These are phyloP conservation scores for Stichopus horrens DNA, from an alignment of 53 echinoderm and acorn worm species.

Conservation along the genomic window DNA sequence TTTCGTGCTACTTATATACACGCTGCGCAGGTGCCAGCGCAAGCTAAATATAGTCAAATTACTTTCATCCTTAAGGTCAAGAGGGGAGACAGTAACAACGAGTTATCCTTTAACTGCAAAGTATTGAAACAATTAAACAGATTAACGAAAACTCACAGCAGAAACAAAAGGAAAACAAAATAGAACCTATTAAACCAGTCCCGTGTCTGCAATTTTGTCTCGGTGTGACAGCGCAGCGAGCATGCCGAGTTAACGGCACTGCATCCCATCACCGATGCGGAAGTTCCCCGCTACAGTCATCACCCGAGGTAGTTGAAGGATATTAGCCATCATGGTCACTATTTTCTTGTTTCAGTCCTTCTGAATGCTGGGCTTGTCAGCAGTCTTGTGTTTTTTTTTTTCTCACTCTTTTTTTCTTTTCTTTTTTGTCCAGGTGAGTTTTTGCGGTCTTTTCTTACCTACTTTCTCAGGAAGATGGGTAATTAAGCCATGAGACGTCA, in stretches of 20 bases:
- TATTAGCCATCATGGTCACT: background rate
- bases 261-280: slow-evolving; percentile 20
- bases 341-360: too few species aligned
- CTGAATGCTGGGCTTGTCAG: too few species aligned
- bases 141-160: background rate
- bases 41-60: background rate
- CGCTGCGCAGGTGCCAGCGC: background rate
- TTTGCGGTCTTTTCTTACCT: background rate
- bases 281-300: slow-evolving; percentile 11
- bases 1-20: background rate
- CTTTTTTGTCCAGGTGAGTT: background rate
- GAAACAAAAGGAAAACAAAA: background rate
- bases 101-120: background rate
- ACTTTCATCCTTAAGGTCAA: background rate
- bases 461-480: background rate
- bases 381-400: background rate
- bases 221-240: slow-evolving; percentile 23
- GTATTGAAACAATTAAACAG: slow-evolving; percentile 24
- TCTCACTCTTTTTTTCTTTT: background rate
- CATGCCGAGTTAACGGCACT: slow-evolving; percentile 7
- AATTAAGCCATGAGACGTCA: background rate
- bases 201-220: background rate
- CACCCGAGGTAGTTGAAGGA: background rate
- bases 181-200: background rate
- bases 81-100: background rate